These are phyloP conservation scores for Psittacula cyanocephala DNA, from an alignment of 2,113 vertebrate species.

Conservation along the genomic window DNA sequence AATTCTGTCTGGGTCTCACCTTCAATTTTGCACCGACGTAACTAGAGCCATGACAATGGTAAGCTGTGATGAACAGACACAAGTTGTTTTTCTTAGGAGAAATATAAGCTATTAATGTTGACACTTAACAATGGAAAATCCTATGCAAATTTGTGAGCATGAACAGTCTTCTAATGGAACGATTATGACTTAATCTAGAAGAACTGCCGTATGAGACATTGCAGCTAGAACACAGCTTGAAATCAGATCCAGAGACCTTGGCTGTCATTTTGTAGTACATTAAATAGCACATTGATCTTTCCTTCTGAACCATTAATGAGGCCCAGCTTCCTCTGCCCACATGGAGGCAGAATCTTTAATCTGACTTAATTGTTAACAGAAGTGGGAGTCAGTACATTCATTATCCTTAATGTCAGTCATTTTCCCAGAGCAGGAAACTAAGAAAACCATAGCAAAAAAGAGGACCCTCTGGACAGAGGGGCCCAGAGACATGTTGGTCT, in stretches of 20 bases:
- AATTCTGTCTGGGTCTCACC: background rate
- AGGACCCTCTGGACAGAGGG: background rate
- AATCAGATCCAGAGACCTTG: constrained; percentile 6
- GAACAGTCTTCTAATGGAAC: background rate
- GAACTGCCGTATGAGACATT: background rate
- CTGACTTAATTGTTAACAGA: background rate
- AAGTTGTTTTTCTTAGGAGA: background rate
- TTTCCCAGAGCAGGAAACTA: background rate
- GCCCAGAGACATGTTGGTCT: background rate
- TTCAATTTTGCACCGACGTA: background rate
- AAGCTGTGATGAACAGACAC: background rate
- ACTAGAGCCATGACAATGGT: background rate
- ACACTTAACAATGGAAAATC: background rate
- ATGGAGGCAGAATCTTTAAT: constrained; percentile 5
- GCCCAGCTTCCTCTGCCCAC: constrained; percentile 11
- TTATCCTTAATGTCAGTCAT: constrained; percentile 1
- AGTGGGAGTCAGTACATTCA: background rate
- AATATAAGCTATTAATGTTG: background rate
- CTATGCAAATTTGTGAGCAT: background rate
- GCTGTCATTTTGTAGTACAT: background rate
- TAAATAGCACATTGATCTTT: constrained; percentile 37
- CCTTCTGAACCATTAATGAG: constrained; percentile 17
- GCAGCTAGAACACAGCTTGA: background rate
- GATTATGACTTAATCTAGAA: background rate
- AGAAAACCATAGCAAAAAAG: background rate